phyloP scores from a whole-genome alignment of 1,140 invertebrate genomes.

The Diprion similis region DNA sequence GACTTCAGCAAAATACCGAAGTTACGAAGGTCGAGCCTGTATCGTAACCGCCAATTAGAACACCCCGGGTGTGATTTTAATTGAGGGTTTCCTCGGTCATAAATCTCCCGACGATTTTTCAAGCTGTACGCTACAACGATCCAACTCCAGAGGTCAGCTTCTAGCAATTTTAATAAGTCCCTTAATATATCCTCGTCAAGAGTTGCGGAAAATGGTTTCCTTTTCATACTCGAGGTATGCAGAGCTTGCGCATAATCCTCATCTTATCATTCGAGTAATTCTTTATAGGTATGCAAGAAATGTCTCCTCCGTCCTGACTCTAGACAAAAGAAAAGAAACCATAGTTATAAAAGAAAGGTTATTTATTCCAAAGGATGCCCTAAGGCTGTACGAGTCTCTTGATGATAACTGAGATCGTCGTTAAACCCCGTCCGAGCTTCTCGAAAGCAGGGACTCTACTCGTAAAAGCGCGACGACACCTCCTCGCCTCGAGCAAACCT shows the following conservation, averaged over 20 bases:
- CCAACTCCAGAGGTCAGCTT: no score
- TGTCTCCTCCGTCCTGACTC: neutral
- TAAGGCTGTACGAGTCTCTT: neutral
- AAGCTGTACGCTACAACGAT: neutral
- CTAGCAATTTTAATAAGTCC: no score
- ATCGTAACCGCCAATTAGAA: neutral
- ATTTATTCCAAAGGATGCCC: neutral
- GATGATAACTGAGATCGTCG: slow-evolving; percentile 7
- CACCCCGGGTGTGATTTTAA: slow-evolving; percentile 7
- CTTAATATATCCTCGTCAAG: no score
- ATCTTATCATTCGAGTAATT: no score
- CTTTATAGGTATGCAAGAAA: neutral
- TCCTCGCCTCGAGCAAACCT: slow-evolving; percentile 1
- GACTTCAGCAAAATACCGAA: neutral
- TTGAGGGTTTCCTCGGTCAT: neutral
- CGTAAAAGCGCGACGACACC: slow-evolving; percentile 4
- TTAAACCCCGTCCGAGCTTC: neutral
- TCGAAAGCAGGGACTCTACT: neutral
- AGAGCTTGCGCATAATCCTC: no score
- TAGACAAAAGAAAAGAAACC: neutral
- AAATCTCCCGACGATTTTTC: neutral
- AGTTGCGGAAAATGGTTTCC: no score
- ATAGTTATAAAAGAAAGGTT: neutral
- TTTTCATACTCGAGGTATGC: no score
- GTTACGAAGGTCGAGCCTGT: neutral